Conservation (phyloP, 35 echinoderm and acorn worm species). For the Chiridota heheva region DNA sequence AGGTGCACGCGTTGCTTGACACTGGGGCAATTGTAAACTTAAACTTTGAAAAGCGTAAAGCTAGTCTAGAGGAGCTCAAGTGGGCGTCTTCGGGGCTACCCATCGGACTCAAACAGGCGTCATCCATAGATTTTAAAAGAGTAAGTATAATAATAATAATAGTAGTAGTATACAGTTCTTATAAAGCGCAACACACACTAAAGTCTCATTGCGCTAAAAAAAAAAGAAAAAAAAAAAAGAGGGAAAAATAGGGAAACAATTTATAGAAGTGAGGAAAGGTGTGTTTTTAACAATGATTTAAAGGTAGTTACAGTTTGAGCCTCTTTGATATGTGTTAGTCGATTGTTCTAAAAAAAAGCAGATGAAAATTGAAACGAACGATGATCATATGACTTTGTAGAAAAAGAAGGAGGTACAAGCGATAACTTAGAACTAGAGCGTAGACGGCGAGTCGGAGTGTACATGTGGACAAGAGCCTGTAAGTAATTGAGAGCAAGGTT, state of each 20-base stretch:
- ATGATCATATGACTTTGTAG: too few species aligned
- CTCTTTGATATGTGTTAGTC: too few species aligned
- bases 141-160: not conserved
- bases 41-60: not conserved
- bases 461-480: too few species aligned
- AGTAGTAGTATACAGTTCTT: not conserved
- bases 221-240: not conserved
- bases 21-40: conserved; percentile 22
- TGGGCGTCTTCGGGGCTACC: conserved; percentile 29
- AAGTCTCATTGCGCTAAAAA: not conserved
- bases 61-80: not conserved
- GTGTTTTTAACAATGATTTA: not conserved
- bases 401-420: too few species aligned
- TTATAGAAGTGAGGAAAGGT: not conserved
- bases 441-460: too few species aligned
- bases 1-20: conserved; percentile 29
- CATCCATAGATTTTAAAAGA: conserved; percentile 13
- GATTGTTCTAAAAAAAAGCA: too few species aligned
- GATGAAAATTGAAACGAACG: too few species aligned
- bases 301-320: too few species aligned
- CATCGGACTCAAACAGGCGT: conserved; percentile 20
- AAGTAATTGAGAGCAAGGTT: too few species aligned
- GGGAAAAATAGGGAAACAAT: not conserved
- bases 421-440: too few species aligned
- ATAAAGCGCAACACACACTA: not conserved